These are phyloP conservation scores for Eupelmus urozonus DNA, from an alignment of 2,888 invertebrate genomes.

Conservation along the genomic window DNA sequence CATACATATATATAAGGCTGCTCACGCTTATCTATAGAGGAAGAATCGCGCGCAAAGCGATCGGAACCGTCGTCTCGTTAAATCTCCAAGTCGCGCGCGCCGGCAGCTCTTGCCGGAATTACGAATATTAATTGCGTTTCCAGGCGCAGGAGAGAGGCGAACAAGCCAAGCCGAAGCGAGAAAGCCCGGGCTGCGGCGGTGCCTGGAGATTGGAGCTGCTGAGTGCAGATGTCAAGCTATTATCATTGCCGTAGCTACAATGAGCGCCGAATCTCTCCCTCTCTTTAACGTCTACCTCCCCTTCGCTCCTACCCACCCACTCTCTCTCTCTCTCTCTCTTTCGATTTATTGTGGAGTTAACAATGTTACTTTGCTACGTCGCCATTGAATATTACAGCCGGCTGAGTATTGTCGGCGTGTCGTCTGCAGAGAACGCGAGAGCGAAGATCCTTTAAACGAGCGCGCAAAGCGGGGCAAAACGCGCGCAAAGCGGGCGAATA, in stretches of 20 bases:
- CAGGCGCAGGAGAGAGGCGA: conserved; percentile 49
- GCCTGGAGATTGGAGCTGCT: conserved; percentile 68
- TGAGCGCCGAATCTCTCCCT: conserved; percentile 63
- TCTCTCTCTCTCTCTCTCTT: conserved; percentile 55
- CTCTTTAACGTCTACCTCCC: conserved; percentile 55
- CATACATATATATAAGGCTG: too few species aligned
- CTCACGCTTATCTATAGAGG: too few species aligned
- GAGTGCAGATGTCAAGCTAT: conserved; percentile 77
- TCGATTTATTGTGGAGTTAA: conserved; percentile 74
- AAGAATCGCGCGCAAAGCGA: too few species aligned
- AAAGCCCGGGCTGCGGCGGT: conserved; percentile 50
- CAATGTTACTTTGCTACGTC: conserved; percentile 74
- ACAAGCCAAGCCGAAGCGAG: background rate
- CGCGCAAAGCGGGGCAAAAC: background rate
- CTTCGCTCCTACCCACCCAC: conserved; percentile 28
- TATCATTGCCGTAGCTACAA: conserved; percentile 74
- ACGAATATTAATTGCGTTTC: conserved; percentile 76
- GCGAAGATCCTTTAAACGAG: conserved; percentile 13
- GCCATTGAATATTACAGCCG: conserved; percentile 72
- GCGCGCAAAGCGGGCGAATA: conserved; percentile 29
- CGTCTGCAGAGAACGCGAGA: conserved; percentile 69
- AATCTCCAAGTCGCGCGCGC: conserved; percentile 31
- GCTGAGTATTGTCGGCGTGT: conserved; percentile 74
- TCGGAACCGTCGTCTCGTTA: background rate
- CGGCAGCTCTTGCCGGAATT: conserved; percentile 65